A percentile compares a stretch with the other conserved stretches of the same genome.
Evolutionary conservation across 2,797 vertebrate genomes (phyloP).

Genomic region (Cryptoprocta ferox): DNA sequence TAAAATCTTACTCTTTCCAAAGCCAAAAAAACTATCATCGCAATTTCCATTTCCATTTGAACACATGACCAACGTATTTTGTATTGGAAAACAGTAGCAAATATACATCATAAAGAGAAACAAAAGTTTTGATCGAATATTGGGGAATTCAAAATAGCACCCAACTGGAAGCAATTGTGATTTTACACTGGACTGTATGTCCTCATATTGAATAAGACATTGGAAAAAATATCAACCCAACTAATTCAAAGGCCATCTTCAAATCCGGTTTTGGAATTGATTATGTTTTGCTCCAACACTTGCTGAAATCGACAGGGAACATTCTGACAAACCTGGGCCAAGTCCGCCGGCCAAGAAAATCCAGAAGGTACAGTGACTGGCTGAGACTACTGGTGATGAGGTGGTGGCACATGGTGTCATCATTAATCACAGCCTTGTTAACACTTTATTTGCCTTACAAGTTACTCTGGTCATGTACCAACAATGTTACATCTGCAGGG

Average conservation of each 20-base stretch:
- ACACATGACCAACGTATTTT: neutral
- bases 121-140: neutral
- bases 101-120: neutral
- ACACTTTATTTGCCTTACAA: neutral
- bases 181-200: neutral
- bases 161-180: neutral
- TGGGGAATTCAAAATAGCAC: neutral
- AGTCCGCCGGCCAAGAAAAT: neutral
- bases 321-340: neutral
- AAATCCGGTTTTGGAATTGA: neutral
- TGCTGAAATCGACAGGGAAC: neutral
- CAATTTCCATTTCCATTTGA: constrained; percentile 8
- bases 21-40: neutral
- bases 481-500: neutral
- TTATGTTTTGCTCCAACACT: constrained; percentile 20
- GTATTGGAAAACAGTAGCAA: neutral
- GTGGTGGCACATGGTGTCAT: too few relatives aligned
- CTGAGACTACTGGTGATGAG: neutral
- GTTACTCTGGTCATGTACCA: neutral
- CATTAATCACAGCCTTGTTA: neutral
- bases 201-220: neutral
- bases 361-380: neutral
- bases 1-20: neutral
- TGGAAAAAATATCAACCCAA: neutral
- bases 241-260: neutral